Base-by-base conservation (phyloP, 2,888 invertebrate species). In the Tinea semifulvella region DNA sequence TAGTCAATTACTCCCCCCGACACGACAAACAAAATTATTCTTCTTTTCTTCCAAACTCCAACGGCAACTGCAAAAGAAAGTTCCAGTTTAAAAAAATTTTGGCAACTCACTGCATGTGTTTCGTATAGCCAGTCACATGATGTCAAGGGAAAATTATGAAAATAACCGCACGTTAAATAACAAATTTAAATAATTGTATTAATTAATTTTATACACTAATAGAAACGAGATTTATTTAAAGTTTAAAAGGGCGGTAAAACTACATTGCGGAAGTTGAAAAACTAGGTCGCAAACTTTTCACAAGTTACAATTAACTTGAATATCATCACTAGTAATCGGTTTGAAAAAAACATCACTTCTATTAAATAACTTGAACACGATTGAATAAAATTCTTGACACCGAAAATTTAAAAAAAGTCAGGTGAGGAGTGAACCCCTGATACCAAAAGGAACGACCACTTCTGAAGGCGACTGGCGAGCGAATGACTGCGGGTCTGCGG, bases 1-100 rank as follows among this genome's bases (percentile, higher is more conserved):
- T 60, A 84, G 86, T 84, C 87, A 70, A 77, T 82, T 84, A 22
- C 87, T 87, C 87, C 79, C 87, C 80, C 87, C 88, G 82, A 86
- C 67, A 73, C 71, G 64, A 64, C 65, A 55, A 67, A 70, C 79
- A 76, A 40, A 19, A 22, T 20, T 40, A 22, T 13, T 22, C 40
- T 31, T 43, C 28, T 36, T 18, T n/a, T 18, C 18, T n/a, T 36
- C 52, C 55, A 17, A 14, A 53, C 22, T 22, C 14, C 4, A 2
- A 53, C 54, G 51, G 49, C 54, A 52, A 58, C 60, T 63, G 62
- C 48, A 65, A 68, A 50, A 53, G 55, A 59, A 64, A 52, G 54
- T 50, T 46, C 45, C 50, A 52, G 45, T 45, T 49, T 50, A 51
- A 52, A 50, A 45, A 50, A 48, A 47, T 18, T 46, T 47, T 48